Evolutionary conservation across 2,113 vertebrate species (phyloP).

Genomic region (Amphiprion percula): DNA sequence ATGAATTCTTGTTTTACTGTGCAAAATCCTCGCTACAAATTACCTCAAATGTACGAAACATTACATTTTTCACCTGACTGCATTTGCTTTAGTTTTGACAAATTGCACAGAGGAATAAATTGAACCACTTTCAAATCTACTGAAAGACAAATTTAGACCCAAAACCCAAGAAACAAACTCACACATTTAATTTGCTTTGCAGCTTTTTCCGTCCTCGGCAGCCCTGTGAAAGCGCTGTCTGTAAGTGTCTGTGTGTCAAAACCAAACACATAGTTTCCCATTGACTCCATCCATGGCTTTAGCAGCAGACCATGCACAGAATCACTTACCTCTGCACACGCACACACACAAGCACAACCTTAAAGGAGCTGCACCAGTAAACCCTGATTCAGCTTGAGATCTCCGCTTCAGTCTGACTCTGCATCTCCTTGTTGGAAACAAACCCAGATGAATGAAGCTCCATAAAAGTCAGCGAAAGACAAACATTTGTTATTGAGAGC

Average conservation of each 20-base stretch:
- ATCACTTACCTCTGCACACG: slow-evolving; percentile 43
- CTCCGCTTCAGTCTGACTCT: neutral
- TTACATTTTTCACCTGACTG: neutral
- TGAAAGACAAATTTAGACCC: neutral
- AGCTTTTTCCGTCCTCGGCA: slow-evolving; percentile 50
- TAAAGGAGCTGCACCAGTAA: slow-evolving; percentile 16
- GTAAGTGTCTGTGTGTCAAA: slow-evolving; percentile 53
- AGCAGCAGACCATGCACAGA: slow-evolving; percentile 62
- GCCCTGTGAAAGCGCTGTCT: slow-evolving; percentile 49
- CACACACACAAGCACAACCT: neutral
- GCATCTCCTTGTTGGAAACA: neutral
- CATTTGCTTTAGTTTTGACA: neutral
- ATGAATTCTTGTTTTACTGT: too few species aligned
- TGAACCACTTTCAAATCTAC: neutral
- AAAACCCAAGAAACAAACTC: slow-evolving; percentile 21
- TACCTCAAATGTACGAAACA: too few species aligned
- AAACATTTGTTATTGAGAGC: neutral
- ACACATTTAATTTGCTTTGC: slow-evolving; percentile 43
- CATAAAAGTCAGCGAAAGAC: slow-evolving; percentile 10
- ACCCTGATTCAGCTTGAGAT: neutral
- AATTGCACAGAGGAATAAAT: neutral
- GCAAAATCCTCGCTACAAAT: too few species aligned
- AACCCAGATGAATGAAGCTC: slow-evolving; percentile 13
- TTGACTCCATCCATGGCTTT: slow-evolving; percentile 68
- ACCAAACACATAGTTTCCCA: slow-evolving; percentile 76